phyloP scores from a whole-genome alignment of 2,797 vertebrate species.

The Antennarius maculatus region DNA sequence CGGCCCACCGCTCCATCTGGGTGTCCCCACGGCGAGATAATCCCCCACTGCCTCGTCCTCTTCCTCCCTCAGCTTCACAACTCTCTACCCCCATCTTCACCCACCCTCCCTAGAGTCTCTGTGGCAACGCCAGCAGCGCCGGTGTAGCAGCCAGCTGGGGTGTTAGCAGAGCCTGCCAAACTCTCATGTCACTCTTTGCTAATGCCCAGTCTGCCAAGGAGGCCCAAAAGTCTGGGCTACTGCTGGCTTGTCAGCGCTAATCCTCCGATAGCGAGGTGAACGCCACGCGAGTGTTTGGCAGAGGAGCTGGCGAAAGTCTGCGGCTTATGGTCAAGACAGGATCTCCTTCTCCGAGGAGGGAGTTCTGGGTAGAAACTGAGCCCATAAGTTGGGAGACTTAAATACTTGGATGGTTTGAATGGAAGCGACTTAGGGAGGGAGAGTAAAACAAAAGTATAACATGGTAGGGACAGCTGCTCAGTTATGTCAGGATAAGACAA shows the following conservation, averaged over 20 bases:
- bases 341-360: constrained; percentile 31
- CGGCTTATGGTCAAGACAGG: constrained; percentile 35
- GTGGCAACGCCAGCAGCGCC: constrained; percentile 46
- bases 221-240: constrained; percentile 52
- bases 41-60: constrained; percentile 66
- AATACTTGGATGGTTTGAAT: constrained; percentile 24
- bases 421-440: constrained; percentile 28
- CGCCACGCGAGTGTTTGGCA: constrained; percentile 43
- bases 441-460: constrained; percentile 18
- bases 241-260: constrained; percentile 64
- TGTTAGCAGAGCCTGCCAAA: constrained; percentile 58
- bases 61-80: constrained; percentile 60
- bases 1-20: constrained; percentile 73
- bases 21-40: constrained; percentile 63
- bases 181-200: constrained; percentile 67
- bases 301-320: constrained; percentile 35
- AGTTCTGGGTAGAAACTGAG: constrained; percentile 42
- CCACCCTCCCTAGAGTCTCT: constrained; percentile 35
- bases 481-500: constrained; percentile 19
- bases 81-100: constrained; percentile 38
- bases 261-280: constrained; percentile 68
- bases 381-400: constrained; percentile 31
- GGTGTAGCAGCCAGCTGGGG: constrained; percentile 54
- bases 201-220: constrained; percentile 68
- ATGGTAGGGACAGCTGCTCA: constrained; percentile 28